phyloP scores from a whole-genome alignment of 92 coral and sea anemone species.

The Virgularia gustaviana region DNA sequence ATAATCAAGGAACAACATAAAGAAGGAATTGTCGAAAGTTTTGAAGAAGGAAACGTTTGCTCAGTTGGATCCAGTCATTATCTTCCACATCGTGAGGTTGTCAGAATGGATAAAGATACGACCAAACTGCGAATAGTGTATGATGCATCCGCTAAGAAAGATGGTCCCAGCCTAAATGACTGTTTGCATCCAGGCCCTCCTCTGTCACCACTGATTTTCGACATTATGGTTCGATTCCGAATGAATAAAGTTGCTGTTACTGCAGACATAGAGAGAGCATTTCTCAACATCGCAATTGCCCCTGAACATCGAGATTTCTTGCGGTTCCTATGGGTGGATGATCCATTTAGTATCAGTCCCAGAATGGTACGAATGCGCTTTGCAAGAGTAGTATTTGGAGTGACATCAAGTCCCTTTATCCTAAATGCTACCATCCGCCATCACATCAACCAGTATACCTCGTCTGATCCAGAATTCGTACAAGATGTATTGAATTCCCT shows the following conservation, averaged over 20 bases:
- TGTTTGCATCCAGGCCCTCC: slow-evolving; percentile 44
- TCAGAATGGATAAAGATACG: slow-evolving; percentile 45
- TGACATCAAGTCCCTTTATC: slow-evolving; percentile 14
- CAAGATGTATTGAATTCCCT: slow-evolving; percentile 15
- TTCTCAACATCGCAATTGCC: slow-evolving; percentile 43
- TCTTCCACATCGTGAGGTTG: slow-evolving; percentile 44
- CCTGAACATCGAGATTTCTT: slow-evolving; percentile 26
- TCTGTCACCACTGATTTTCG: slow-evolving; percentile 28
- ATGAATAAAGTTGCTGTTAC: slow-evolving; percentile 17
- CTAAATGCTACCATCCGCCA: slow-evolving; percentile 34
- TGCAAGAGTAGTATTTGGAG: slow-evolving; percentile 27
- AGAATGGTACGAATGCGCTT: slow-evolving; percentile 3
- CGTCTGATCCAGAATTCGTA: slow-evolving; percentile 24
- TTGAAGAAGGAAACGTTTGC: slow-evolving; percentile 7
- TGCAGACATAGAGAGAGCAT: slow-evolving; percentile 49
- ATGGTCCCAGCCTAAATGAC: slow-evolving; percentile 40
- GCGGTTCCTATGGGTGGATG: neutral
- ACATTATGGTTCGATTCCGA: slow-evolving; percentile 45
- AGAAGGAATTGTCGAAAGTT: slow-evolving; percentile 42
- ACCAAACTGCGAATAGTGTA: slow-evolving; percentile 49
- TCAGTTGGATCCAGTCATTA: slow-evolving; percentile 24
- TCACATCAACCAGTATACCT: slow-evolving; percentile 19
- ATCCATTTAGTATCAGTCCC: slow-evolving; percentile 10
- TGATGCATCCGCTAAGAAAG: slow-evolving; percentile 39
- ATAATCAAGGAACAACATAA: slow-evolving; percentile 36